Percentiles rank a stretch among this genome's conserved stretches.
phyloP scores from a whole-genome alignment of 2,888 invertebrate species.

The Caenorhabditis sp. region DNA sequence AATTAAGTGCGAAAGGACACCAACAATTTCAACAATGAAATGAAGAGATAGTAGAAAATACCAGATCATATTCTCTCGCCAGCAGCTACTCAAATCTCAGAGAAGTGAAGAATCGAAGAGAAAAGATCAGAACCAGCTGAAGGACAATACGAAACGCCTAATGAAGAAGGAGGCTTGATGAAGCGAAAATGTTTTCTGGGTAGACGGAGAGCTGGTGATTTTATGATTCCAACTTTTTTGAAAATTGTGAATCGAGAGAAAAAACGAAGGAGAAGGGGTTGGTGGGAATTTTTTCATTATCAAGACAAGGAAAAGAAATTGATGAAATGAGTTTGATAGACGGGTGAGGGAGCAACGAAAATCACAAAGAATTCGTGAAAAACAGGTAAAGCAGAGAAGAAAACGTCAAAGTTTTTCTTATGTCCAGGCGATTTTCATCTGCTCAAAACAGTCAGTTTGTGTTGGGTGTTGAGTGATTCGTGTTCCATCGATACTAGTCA shows the following conservation, averaged over 20 bases:
- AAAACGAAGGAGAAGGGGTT: background rate
- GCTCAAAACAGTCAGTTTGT: constrained; percentile 40
- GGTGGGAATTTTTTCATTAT: constrained; percentile 29
- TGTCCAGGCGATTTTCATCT: constrained; percentile 43
- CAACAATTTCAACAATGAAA: constrained; percentile 43
- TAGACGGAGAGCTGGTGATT: constrained; percentile 11
- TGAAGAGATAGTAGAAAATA: constrained; percentile 49
- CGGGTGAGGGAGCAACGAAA: background rate
- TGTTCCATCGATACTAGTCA: constrained; percentile 34
- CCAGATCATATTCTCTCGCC: constrained; percentile 38
- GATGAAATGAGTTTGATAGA: background rate
- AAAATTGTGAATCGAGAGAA: background rate
- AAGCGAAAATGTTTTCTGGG: constrained; percentile 11
- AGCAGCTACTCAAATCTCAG: no score
- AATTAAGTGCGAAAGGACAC: constrained; percentile 24
- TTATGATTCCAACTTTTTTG: constrained; percentile 7
- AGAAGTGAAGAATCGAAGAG: constrained; percentile 14
- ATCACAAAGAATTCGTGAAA: constrained; percentile 4
- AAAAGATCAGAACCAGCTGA: background rate
- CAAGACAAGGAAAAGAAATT: constrained; percentile 23
- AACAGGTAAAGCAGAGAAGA: background rate
- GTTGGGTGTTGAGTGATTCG: constrained; percentile 26
- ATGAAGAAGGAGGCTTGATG: background rate
- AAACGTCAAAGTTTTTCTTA: constrained; percentile 19
- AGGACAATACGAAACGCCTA: background rate